Percentiles rank a stretch among this genome's conserved stretches.
These are phyloP conservation scores for Megaceryle torquata DNA, from an alignment of 2,113 vertebrate genomes.

Conservation along the genomic window DNA sequence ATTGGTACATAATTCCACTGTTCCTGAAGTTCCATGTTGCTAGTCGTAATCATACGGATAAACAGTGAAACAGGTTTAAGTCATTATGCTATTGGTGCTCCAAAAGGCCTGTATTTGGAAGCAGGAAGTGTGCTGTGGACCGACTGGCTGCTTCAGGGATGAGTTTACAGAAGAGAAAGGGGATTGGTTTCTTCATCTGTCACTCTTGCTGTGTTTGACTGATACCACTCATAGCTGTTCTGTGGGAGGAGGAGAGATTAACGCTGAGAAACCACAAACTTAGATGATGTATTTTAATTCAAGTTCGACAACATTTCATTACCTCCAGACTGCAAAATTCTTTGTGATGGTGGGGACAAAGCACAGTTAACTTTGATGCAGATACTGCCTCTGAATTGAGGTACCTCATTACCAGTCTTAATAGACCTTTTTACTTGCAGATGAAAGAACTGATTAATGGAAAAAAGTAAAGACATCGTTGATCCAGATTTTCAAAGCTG, in stretches of 20 bases:
- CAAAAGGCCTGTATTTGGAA: neutral
- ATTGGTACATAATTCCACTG: neutral
- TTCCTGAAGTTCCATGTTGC: neutral
- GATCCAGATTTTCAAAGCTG: neutral
- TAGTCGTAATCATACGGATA: neutral
- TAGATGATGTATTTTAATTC: no score
- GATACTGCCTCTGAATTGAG: neutral
- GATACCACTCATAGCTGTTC: neutral
- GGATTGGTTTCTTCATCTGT: neutral
- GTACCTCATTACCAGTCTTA: neutral
- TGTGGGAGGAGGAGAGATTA: neutral
- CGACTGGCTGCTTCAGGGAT: neutral
- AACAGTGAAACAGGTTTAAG: neutral
- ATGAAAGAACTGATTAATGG: neutral
- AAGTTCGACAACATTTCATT: neutral
- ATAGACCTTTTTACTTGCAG: neutral
- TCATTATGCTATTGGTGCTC: neutral
- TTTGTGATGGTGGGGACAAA: neutral
- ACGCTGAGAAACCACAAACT: neutral
- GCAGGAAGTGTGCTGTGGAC: neutral
- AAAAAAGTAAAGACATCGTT: neutral
- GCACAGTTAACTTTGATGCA: neutral
- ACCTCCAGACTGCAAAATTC: neutral
- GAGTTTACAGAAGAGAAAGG: neutral
- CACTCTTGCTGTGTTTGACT: neutral